Base-by-base conservation (phyloP, 1,140 invertebrate species). In the Acarapis woodi region DNA sequence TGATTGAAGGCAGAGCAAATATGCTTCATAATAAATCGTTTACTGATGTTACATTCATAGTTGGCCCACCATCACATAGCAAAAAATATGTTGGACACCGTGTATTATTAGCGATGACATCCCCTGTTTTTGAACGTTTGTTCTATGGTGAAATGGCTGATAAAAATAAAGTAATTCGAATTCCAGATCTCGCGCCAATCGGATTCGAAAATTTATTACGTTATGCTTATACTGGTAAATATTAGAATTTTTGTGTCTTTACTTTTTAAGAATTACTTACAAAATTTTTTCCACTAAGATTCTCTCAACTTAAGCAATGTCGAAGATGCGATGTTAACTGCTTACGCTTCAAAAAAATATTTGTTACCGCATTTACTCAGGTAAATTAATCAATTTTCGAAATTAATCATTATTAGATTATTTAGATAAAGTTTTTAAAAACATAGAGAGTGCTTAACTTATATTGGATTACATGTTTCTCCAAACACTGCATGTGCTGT, bases 121-220 rank as follows among this genome's bases (percentile, higher is more conserved):
- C 46, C 0, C 42, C 42, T n/a, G 49, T 50, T 20, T 50, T 50
- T 39, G 49, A 50, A 30, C 43, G 48, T 32, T 50, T 50, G 48
- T 50, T 50, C 34, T 50, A 49, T 25, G 48, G 49, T 4, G 49
- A 50, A 34, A 50, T 50, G 49, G 49, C 49, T n/a, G 49, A 50
- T 40, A 49, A 50, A 31, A 47, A 43, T 18, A 49, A 50, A 42
- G 48, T 50, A 14, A 48, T 50, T 28, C 44, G 49, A n/a, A 48
- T 50, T 14, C 44, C 49, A 3, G 49, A 50, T 35, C 24, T 50
- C 10, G 48, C 48, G 9, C 48, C 49, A n/a, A 48, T 50, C 10
- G 49, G 48, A 34, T 50, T 50, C 35, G 49, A 50, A 36, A 50
- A 50, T 42, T 37, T 50, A 2, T 32, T 50, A 15, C 47, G 49